Evolutionary conservation across 2,888 invertebrate genomes (phyloP), one percentile per base, ranked within the genome.

Genomic region (Herminia tarsipennalis): DNA sequence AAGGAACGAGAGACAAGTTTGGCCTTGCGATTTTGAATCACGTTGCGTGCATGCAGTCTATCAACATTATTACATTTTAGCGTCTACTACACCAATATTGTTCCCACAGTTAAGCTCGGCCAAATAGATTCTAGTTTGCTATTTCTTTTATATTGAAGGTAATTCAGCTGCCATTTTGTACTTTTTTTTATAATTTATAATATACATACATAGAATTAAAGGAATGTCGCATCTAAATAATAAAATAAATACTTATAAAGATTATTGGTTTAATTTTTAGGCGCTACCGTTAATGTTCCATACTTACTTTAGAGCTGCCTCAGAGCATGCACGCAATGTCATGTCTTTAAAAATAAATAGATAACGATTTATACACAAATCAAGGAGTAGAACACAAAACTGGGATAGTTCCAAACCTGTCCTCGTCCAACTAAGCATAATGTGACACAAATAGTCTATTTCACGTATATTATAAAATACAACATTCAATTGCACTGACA

Each of bases 41-140:
- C 63, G 56, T 75, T 83, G 82, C 83, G 83, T 79, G 82, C 80
- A 81, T 70, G 77, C 48, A 50, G 38, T 56, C 68, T 78, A 73
- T 73, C 78, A 70, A 72, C 60, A 57, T 66, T 66, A n/a, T 69
- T 66, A 73, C 58, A 62, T 53, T 69, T 69, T 65, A 73, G 58
- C 61, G 60, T 60, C 66, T 67, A 70, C 74, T 83, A 85, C 72
- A 75, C 83, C 83, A 84, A 83, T 81, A 86, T 90, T 90, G 90
- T 86, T 90, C 89, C 90, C 90, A 80, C 78, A 79, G 72, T 29
- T 89, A 90, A 90, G 89, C 89, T 88, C 89, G 81, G 82, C 86
- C 82, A 79, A 88, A 85, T 72, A 65, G 48, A 64, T 61, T 62
- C 55, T 60, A 66, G 46, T 34, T 53, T 53, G 55, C 56, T 68